Base-by-base conservation (phyloP, 2,113 vertebrate species). In the Melanotaenia duboulayi region DNA sequence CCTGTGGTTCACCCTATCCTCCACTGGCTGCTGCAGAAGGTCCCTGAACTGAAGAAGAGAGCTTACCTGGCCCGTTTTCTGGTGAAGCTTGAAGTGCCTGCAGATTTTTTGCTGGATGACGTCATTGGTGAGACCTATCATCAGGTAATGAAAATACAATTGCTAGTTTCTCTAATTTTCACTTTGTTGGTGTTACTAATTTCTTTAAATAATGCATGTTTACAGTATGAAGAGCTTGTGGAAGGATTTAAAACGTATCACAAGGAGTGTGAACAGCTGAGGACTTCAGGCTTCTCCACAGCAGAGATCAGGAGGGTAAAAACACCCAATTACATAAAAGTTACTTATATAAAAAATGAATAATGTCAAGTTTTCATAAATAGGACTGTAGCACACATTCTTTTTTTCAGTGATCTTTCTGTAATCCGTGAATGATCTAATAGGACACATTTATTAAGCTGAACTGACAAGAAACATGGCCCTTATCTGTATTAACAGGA, bases 241-340 rank as follows among this genome's bases (percentile, higher is more conserved):
- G 97, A 97, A 85, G 92, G 92, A 58, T 99, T 99, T 91, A 99
- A 99, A 94, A 94, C 86, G 17, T 93, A 96, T 49, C 98, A 99
- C 87, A 99, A 98, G 90, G 96, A 99, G 84, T 96, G 96, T 23
- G 97, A 98, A 59, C 96, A 97, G 63, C 95, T 99, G 66, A 98
- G 95, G 91, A 95, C 93, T 48, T 98, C 96, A 51, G 96, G 96
- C 60, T 97, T 98, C 84, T 99, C 97, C 78, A 96, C 96, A 19
- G 95, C 97, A 82, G 97, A 99, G 91, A 99, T 99, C 85, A 94
- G 96, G 93, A 95, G 93, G 96, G 98, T 99, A 95, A 95, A 71
- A 65, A 54, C 13, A 22, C 0, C 40, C 17, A 14, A 1, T n/a
- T 7, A 12, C 23, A 40, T 52, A 25, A 11, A 17, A 50, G 1